Conservation (phyloP, 2,797 vertebrate species). For the Carcharodon carcharias region DNA sequence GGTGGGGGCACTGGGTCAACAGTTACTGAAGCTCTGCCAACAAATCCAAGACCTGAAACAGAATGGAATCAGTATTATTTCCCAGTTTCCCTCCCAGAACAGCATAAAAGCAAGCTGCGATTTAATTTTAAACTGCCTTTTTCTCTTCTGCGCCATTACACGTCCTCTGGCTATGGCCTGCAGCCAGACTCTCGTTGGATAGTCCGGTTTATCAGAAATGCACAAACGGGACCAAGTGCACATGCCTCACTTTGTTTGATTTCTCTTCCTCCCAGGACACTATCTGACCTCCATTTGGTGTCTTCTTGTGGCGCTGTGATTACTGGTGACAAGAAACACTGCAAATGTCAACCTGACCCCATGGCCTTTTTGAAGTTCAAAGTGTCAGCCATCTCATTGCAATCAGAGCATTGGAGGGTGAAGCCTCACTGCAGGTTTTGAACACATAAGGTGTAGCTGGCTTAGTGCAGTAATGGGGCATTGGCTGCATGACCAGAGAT, state of each 20-base stretch:
- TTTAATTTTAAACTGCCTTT: not conserved
- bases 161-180: not conserved
- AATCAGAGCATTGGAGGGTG: not conserved
- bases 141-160: not conserved
- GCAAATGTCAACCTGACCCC: not conserved
- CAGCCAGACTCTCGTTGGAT: not conserved
- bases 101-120: not conserved
- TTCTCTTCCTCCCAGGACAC: not conserved
- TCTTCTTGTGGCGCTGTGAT: too few species aligned
- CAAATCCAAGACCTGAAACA: slow-evolving; percentile 43
- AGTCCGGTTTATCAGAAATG: not conserved
- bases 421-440: not conserved
- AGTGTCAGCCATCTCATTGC: not conserved
- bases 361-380: not conserved
- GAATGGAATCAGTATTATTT: not conserved
- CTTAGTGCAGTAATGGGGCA: not conserved
- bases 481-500: not conserved
- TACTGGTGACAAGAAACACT: not conserved
- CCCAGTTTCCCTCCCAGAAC: not conserved
- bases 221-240: not conserved
- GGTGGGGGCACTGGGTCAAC: slow-evolving; percentile 48
- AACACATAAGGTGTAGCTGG: not conserved
- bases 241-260: not conserved
- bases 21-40: slow-evolving; percentile 41
- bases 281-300: not conserved